phyloP scores from a whole-genome alignment of 1,140 invertebrate species.

The Trachymyrmex septentrionalis region DNA sequence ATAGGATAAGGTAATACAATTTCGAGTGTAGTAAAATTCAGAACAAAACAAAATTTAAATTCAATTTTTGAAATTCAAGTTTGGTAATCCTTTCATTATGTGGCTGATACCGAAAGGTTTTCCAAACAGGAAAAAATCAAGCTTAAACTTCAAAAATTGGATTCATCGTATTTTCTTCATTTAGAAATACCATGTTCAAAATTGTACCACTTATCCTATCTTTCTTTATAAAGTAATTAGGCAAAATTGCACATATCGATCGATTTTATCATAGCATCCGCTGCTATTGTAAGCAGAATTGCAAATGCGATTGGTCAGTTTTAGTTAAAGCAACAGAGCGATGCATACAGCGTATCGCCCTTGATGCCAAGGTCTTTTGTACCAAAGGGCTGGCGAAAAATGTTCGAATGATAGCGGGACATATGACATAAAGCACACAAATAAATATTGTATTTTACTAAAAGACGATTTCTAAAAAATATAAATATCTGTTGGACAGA shows the following conservation, averaged over 20 bases:
- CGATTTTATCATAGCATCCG: background rate
- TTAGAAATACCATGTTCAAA: too few relatives aligned
- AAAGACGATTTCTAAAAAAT: constrained; percentile 36
- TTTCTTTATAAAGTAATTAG: constrained; percentile 17
- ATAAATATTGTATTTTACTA: constrained; percentile 20
- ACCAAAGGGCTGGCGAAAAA: constrained; percentile 7
- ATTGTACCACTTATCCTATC: too few relatives aligned
- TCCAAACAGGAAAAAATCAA: too few relatives aligned
- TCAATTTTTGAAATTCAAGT: too few relatives aligned
- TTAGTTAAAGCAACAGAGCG: constrained; percentile 14
- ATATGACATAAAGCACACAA: constrained; percentile 13
- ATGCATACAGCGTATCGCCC: background rate
- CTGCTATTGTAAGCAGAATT: constrained; percentile 61
- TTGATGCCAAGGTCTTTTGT: constrained; percentile 17
- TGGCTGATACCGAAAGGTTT: too few relatives aligned
- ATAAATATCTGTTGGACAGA: background rate
- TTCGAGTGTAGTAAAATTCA: too few relatives aligned
- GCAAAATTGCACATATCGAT: constrained; percentile 15
- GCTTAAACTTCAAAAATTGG: too few relatives aligned
- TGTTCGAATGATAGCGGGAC: background rate
- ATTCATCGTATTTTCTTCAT: too few relatives aligned
- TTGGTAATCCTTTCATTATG: too few relatives aligned
- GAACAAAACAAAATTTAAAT: too few relatives aligned
- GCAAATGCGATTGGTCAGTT: constrained; percentile 42
- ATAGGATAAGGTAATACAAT: too few relatives aligned